phyloP scores from a whole-genome alignment of 2,888 invertebrate species.

The Xestia ashworthii region DNA sequence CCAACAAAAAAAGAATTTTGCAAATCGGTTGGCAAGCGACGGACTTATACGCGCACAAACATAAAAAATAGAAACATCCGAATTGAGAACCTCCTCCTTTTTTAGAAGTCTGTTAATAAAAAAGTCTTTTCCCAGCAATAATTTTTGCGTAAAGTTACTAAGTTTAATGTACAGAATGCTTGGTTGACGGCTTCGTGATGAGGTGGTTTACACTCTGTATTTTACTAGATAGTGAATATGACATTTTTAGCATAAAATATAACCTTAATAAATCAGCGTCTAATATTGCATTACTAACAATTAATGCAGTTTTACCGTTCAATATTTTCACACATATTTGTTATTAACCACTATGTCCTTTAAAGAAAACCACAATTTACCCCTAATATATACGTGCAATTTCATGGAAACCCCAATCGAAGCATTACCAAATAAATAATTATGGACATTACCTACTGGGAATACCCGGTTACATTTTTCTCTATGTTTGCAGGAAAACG shows the following conservation, averaged over 20 bases:
- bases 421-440: background rate
- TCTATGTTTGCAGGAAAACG: background rate
- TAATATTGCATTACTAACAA: background rate
- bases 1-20: no score
- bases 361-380: background rate
- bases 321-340: background rate
- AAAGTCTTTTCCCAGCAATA: no score
- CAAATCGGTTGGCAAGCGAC: no score
- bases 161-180: no score
- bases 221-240: background rate
- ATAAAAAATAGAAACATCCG: no score
- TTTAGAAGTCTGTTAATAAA: no score
- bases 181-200: no score
- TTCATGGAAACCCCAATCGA: background rate
- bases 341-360: background rate
- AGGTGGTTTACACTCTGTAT: no score
- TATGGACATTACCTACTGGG: background rate
- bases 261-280: background rate
- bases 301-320: background rate
- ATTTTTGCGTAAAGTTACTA: no score
- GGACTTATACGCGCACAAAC: no score
- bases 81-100: no score
- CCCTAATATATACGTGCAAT: background rate
- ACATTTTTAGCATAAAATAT: background rate
- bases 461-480: background rate